Base-by-base conservation (phyloP, 2,888 invertebrate genomes). In the Nyleta sp. region DNA sequence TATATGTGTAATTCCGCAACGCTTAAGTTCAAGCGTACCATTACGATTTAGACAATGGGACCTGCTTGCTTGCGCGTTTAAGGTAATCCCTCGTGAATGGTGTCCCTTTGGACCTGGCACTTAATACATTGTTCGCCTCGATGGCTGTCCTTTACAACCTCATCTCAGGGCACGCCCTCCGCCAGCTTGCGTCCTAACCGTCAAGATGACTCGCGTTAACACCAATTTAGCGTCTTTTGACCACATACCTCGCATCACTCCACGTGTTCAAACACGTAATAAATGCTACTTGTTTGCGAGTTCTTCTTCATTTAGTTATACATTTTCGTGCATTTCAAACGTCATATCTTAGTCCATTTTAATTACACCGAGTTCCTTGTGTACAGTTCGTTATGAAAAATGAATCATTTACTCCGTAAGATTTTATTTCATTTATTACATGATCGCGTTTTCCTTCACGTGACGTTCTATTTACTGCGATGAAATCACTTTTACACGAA, bases 41-140 rank as follows among this genome's bases (percentile, higher is more conserved):
- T 89, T 88, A 87, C 72, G 72, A 87, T 87, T 89, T 85, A 88
- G 86, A 89, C 90, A 90, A 90, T 90, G 83, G 87, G 79, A 85
- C 82, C 86, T 86, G 87, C 86, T 87, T 86, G 88, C 86, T 87
- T 84, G 87, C 82, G 84, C 88, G 85, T 89, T 90, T 89, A 87
- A 88, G 87, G 86, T 90, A 89, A 89, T 90, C 90, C 89, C 86
- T 81, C 62, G 87, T 89, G 88, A 88, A 90, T 88, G 80, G 88
- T 86, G 85, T 88, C 86, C 86, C 87, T 84, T 83, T 83, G 85
- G 74, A 78, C 81, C 71, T 65, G 78, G 86, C 86, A 87, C 88
- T 88, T 88, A 87, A 87, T 89, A 88, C 88, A 89, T 88, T 87
- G 87, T 88, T 87, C 86, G 83, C 84, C 80, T 83, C 84, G 84